phyloP scores from a whole-genome alignment of 1,140 invertebrate genomes.

The Campoletis sonorensis region DNA sequence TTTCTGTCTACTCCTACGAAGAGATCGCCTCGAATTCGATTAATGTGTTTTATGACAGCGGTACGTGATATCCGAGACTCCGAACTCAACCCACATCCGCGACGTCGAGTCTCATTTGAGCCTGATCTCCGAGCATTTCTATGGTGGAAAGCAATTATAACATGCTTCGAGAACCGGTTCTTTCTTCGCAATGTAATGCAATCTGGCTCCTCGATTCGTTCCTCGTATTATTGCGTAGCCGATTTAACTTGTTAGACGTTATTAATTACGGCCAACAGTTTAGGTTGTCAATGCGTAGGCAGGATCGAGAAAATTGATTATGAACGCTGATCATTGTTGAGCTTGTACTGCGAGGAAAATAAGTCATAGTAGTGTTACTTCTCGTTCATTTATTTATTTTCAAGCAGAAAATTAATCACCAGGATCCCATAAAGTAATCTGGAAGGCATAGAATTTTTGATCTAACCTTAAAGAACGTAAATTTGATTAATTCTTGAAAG shows the following conservation, averaged over 20 bases:
- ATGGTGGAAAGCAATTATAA: slow-evolving; percentile 24
- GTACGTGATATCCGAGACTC: slow-evolving; percentile 35
- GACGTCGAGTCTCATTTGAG: not conserved
- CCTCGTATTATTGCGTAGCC: slow-evolving; percentile 9
- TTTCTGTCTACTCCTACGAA: not conserved
- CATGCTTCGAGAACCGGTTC: slow-evolving; percentile 22
- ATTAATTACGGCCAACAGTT: slow-evolving; percentile 13
- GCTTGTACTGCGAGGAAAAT: no score
- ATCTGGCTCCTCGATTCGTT: slow-evolving; percentile 26
- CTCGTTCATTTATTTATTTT: no score
- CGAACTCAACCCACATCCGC: not conserved
- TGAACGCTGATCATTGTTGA: no score
- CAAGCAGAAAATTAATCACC: no score
- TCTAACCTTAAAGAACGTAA: no score
- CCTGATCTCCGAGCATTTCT: not conserved
- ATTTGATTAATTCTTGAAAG: no score
- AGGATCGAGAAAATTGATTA: no score
- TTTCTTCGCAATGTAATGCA: slow-evolving; percentile 9
- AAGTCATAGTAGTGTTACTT: no score
- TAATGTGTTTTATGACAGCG: slow-evolving; percentile 37
- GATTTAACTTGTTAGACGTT: slow-evolving; percentile 25
- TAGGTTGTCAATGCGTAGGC: no score
- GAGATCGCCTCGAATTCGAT: slow-evolving; percentile 29
- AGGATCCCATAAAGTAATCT: no score
- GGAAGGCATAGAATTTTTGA: no score